These are phyloP conservation scores for Arctia plantaginis DNA, from an alignment of 2,888 invertebrate genomes.

Conservation along the genomic window DNA sequence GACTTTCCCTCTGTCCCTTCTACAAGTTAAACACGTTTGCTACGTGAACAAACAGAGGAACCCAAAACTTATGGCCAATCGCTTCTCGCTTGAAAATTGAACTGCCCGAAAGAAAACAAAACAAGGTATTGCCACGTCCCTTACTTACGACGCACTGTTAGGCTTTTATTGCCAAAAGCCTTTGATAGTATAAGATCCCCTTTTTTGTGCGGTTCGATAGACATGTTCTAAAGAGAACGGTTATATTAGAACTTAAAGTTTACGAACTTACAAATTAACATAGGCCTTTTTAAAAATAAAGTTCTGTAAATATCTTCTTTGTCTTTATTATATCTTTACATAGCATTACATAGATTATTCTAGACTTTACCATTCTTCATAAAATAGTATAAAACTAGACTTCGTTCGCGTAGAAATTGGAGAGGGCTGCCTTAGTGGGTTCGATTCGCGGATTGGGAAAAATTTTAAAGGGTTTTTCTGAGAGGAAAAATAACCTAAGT, in stretches of 20 bases:
- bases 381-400: too few species aligned
- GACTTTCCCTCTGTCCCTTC: background rate
- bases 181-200: background rate
- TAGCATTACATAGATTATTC: too few species aligned
- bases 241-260: background rate
- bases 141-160: background rate
- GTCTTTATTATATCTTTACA: too few species aligned
- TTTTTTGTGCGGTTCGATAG: background rate
- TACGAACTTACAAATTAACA: background rate
- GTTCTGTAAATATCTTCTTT: background rate
- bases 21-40: background rate
- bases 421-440: too few species aligned
- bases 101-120: background rate
- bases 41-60: background rate
- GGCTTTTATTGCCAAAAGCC: background rate
- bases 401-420: too few species aligned
- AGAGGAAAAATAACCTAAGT: too few species aligned
- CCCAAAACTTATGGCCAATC: background rate
- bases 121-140: background rate
- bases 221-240: background rate
- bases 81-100: background rate
- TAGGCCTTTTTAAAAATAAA: background rate
- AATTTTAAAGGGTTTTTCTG: too few species aligned
- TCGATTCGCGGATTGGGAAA: too few species aligned
- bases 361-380: too few species aligned